These are phyloP conservation scores for Nyctalus aviator DNA, from an alignment of 2,797 vertebrate species.

Conservation along the genomic window DNA sequence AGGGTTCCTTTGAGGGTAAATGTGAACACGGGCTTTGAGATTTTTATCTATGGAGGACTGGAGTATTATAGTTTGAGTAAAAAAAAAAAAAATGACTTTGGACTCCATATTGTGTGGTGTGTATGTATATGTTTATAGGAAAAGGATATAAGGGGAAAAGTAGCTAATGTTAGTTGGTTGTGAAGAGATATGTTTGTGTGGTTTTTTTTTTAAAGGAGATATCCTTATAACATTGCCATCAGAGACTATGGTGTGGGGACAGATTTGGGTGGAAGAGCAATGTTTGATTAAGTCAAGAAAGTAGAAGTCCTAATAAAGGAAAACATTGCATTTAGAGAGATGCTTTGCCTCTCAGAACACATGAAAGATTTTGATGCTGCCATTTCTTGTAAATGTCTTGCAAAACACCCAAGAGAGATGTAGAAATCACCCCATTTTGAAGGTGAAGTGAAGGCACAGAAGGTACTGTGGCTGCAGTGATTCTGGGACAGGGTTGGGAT, in stretches of 20 bases:
- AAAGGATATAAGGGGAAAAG: not conserved
- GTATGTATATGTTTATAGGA: not conserved
- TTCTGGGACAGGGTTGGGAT: not conserved
- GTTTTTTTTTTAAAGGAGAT: not conserved
- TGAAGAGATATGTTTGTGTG: not conserved
- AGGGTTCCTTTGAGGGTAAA: slow-evolving; percentile 25
- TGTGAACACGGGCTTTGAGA: slow-evolving; percentile 31
- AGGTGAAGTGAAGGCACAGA: not conserved
- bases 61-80: not conserved
- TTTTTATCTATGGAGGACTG: not conserved
- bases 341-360: not conserved
- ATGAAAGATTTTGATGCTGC: not conserved
- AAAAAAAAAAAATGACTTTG: slow-evolving; percentile 4
- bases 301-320: not conserved
- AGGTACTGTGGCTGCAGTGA: not conserved
- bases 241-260: not conserved
- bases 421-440: not conserved
- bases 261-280: not conserved
- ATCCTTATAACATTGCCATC: not conserved
- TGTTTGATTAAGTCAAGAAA: not conserved
- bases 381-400: not conserved
- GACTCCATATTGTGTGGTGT: not conserved
- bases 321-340: not conserved
- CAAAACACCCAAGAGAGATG: not conserved
- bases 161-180: slow-evolving; percentile 33